Base-by-base conservation (phyloP, 92 coral and sea anemone species). In the Metridium senile region DNA sequence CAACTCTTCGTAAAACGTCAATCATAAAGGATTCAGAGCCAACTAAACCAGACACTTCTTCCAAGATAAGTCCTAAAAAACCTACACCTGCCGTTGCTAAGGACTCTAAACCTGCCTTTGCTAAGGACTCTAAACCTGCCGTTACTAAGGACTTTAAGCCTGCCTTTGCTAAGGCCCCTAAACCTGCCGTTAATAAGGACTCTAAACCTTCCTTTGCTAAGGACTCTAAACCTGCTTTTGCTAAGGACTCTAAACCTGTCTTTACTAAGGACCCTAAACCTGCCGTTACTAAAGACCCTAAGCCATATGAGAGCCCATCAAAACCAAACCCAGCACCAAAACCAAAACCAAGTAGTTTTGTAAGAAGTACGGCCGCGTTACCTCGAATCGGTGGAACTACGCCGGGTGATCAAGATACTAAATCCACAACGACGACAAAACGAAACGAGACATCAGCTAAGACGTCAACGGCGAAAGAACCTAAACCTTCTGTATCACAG, bases 251-350 rank as follows among this genome's bases (percentile, higher is more conserved):
- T n/a, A 20, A 19, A 26, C 29, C 11, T 39, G 49, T 4, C 6
- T 49, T 65, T 20, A 23, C 31, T 1, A 72, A 22, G 20, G n/a
- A 62, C 27, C 77, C 77, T 26, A 72, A 72, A 53, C 77, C 77
- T 16, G 9, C 67, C 16, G 11, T 25, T 22, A 20, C 25, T 54
- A 54, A 54, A 54, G 61, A 54, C n/a, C 9, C 61, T 54, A 54
- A 11, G 32, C 51, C 65, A 29, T 11, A 27, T 1, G 33, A 26
- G 49, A 62, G 45, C 39, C 33, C 22, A 17, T 22, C 65, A 32
- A 58, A 58, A 58, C 52, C 78, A 39, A 13, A 26, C 28, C 77
- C 68, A 7, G 20, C 51, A 65, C 74, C 68, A 21, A 68, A 30
- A 54, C 67, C 75, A 25, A 66, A 66, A 23, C 30, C 74, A 1